Base-by-base conservation (phyloP, 2,888 invertebrate genomes). In the Octodonta nipae region DNA sequence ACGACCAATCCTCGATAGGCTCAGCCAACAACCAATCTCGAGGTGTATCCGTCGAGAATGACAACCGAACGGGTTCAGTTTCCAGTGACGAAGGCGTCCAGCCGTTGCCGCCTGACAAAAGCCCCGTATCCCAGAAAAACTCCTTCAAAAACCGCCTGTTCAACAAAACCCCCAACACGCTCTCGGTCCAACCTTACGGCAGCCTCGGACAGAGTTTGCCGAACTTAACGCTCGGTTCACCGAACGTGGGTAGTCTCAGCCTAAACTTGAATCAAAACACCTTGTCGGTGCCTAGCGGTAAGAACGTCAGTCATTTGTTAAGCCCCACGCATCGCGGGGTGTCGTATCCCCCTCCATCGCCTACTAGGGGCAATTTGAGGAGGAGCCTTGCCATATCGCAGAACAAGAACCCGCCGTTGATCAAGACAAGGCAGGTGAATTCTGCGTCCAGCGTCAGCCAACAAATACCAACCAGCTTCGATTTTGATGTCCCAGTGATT, bases 291-390 rank as follows among this genome's bases (percentile, higher is more conserved):
- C 71, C 70, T 42, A 67, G 64, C 49, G 55, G 58, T 38, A 59
- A 56, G 40, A 59, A 52, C 36, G 61, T 61, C 36, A 55, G 49
- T 36, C 65, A 59, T 47, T 58, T 67, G 48, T 52, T 66, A 47
- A 71, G 67, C 51, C 70, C 77, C 6, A 71, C 73, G 47, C 70
- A 73, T 51, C 68, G 77, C 46, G 85, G 84, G 37, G 75, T 77
- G 37, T 84, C 83, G 41, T 85, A 86, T 58, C 85, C 86, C 33
- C 86, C 86, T 5, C 82, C 83, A 13, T 85, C 83, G 43, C 85
- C 71, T 34, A 68, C 70, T 36, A 71, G 78, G 52, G 76, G 69
- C 30, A 75, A 75, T 32, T 52, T 79, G 33, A 67, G 71, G 46
- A 66, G 79, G 35, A 75, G 77, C 13, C 58, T 76, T 51, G 78